Conservation (phyloP, 1,140 invertebrate genomes). For the Pseudomyrmex gracilis region DNA sequence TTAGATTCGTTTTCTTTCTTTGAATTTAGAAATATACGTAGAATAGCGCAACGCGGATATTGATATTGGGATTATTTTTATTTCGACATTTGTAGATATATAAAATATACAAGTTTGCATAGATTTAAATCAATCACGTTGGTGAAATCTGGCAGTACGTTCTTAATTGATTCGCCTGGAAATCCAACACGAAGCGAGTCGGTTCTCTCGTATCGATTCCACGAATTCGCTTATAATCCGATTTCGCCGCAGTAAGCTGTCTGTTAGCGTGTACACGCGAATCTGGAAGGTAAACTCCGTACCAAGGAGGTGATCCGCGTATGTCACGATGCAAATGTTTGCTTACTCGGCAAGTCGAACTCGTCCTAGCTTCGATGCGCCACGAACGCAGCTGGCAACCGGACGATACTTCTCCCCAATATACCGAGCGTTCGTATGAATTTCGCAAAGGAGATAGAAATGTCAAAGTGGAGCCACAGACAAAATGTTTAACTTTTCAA, state of each 20-base stretch:
- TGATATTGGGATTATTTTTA: background rate
- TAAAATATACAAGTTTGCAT: slow-evolving; percentile 13
- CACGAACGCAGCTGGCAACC: slow-evolving; percentile 10
- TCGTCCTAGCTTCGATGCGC: slow-evolving; percentile 31
- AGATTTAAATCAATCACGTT: slow-evolving; percentile 30
- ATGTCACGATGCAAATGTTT: slow-evolving; percentile 79
- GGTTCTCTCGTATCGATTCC: slow-evolving; percentile 51
- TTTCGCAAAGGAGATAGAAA: slow-evolving; percentile 6
- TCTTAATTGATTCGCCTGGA: slow-evolving; percentile 71
- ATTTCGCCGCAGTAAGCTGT: slow-evolving; percentile 78
- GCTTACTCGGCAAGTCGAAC: slow-evolving; percentile 70
- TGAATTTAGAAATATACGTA: background rate
- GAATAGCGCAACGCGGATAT: background rate
- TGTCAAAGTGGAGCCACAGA: background rate
- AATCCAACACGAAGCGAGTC: slow-evolving; percentile 53
- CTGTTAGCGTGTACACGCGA: slow-evolving; percentile 73
- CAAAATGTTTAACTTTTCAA: background rate
- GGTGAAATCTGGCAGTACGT: slow-evolving; percentile 35
- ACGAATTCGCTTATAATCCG: slow-evolving; percentile 75
- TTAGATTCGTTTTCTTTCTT: background rate
- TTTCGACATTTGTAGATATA: background rate
- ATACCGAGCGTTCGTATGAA: slow-evolving; percentile 42
- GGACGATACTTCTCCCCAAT: slow-evolving; percentile 29
- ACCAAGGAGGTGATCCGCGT: slow-evolving; percentile 75
- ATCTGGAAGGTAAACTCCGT: slow-evolving; percentile 78